Evolutionary conservation across 2,797 vertebrate species (phyloP).

Genomic region (Margarornis squamiger): DNA sequence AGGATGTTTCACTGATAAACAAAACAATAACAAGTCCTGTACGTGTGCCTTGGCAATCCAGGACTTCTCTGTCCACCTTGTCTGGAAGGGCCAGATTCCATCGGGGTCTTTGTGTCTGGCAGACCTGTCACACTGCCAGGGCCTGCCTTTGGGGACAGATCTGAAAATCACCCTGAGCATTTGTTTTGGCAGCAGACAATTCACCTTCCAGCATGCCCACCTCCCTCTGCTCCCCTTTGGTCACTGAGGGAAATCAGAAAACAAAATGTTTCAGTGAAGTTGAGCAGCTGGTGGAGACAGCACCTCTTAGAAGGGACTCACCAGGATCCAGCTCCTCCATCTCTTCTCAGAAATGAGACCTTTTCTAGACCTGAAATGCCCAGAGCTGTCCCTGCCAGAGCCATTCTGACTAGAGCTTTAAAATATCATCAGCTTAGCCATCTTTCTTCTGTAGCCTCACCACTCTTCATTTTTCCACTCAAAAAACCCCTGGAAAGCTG

Average conservation of each 20-base stretch:
- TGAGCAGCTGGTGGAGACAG: neutral
- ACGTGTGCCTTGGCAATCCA: neutral
- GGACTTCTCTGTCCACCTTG: neutral
- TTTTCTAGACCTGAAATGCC: neutral
- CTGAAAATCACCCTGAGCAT: neutral
- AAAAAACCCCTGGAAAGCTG: neutral
- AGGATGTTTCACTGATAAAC: conserved; percentile 14
- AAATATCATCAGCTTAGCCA: neutral
- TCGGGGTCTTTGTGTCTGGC: neutral
- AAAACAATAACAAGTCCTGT: conserved; percentile 2
- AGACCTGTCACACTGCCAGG: neutral
- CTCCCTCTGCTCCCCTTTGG: neutral
- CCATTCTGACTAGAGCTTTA: neutral
- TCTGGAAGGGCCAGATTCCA: neutral
- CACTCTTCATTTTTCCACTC: neutral
- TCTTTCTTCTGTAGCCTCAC: neutral
- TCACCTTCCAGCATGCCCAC: neutral
- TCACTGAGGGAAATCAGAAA: neutral
- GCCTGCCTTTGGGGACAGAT: neutral
- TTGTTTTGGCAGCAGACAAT: neutral
- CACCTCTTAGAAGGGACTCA: neutral
- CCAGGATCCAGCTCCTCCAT: neutral
- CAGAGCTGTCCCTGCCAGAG: neutral
- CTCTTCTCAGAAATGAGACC: neutral
- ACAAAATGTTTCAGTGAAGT: neutral